Conservation (phyloP, 2,888 invertebrate genomes). For the Trichogramma dendrolimi region DNA sequence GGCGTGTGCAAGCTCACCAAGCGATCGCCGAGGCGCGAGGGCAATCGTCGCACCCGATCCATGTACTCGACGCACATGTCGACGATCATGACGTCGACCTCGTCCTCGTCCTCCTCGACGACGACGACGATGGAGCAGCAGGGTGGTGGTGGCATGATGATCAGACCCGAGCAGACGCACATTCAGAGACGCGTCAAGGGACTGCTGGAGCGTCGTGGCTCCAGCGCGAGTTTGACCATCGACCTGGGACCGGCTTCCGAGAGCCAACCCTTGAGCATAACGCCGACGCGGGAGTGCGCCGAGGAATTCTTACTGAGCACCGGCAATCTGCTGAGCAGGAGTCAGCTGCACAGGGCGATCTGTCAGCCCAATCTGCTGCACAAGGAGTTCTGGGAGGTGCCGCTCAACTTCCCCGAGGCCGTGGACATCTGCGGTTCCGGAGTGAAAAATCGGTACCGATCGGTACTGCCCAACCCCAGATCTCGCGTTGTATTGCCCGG, state of each 20-base stretch:
- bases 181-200: constrained; percentile 49
- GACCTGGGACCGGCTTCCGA: constrained; percentile 58
- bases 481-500: constrained; percentile 72
- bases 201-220: constrained; percentile 78
- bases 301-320: constrained; percentile 59
- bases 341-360: constrained; percentile 54
- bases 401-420: constrained; percentile 86
- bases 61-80: constrained; percentile 24
- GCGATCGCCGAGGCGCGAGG: constrained; percentile 16
- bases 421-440: constrained; percentile 85
- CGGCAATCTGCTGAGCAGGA: constrained; percentile 56
- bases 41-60: constrained; percentile 24
- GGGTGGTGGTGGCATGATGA: neutral
- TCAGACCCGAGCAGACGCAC: constrained; percentile 2
- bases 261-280: constrained; percentile 51
- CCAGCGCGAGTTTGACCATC: constrained; percentile 84
- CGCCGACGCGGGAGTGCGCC: constrained; percentile 58
- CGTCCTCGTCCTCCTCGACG: too few relatives aligned
- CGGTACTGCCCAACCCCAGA: constrained; percentile 84
- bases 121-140: too few relatives aligned
- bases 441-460: constrained; percentile 83
- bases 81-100: constrained; percentile 10
- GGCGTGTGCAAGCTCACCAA: neutral
- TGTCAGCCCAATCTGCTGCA: constrained; percentile 60
- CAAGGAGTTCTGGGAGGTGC: constrained; percentile 92